phyloP scores from a whole-genome alignment of 2,113 vertebrate species.

The Lycaon pictus region DNA sequence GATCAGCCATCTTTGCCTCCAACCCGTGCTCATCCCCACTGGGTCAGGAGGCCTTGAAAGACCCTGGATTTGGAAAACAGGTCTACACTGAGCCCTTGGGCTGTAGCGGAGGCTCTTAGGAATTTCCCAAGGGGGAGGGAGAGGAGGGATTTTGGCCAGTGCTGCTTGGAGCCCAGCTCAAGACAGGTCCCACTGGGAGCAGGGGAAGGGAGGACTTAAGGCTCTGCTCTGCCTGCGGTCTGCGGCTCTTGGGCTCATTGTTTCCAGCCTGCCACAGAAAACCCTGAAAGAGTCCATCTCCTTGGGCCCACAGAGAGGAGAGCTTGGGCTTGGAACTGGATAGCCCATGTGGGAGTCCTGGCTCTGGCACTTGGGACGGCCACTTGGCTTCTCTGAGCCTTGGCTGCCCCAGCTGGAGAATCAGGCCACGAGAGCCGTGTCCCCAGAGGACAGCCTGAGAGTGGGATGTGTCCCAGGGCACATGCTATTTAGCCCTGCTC shows the following conservation, averaged over 20 bases:
- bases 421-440: fast-evolving
- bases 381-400: background rate
- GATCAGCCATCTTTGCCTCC: background rate
- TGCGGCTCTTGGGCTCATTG: background rate
- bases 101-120: background rate
- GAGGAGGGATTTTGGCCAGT: background rate
- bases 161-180: background rate
- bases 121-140: too few relatives aligned
- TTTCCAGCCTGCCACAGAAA: background rate
- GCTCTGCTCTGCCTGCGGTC: too few relatives aligned
- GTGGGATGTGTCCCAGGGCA: background rate
- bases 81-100: background rate
- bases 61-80: background rate
- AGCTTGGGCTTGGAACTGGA: background rate
- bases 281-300: too few relatives aligned
- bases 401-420: background rate
- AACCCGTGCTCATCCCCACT: background rate
- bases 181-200: background rate
- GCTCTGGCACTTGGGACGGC: fast-evolving
- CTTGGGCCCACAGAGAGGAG: background rate
- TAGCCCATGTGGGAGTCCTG: fast-evolving
- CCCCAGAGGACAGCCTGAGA: background rate
- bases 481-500: fast-evolving
- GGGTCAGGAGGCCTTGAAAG: background rate
- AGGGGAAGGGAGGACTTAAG: fast-evolving